phyloP scores from a whole-genome alignment of 2,888 invertebrate genomes.

The Dione juno region DNA sequence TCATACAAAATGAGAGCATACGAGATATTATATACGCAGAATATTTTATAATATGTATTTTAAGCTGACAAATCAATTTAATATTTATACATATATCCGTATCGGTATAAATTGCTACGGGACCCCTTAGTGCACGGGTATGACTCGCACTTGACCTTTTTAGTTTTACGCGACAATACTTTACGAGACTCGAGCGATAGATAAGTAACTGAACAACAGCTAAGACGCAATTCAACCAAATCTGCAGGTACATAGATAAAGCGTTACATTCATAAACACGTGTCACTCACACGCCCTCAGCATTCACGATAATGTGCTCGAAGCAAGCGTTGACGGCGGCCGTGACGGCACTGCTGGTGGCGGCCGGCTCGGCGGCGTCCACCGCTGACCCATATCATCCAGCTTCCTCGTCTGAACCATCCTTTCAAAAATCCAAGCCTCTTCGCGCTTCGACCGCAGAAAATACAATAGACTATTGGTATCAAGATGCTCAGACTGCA shows the following conservation, averaged over 20 bases:
- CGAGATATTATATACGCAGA: no score
- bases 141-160: not conserved
- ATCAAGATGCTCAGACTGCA: conserved; percentile 66
- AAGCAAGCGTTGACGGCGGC: conserved; percentile 4
- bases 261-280: conserved; percentile 4
- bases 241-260: conserved; percentile 9
- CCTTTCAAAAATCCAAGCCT: not conserved
- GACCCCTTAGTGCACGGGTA: no score
- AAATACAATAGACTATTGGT: conserved; percentile 70
- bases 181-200: not conserved
- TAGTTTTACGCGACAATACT: not conserved
- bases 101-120: not conserved
- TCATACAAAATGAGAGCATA: not conserved
- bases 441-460: conserved; percentile 42
- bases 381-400: conserved; percentile 33
- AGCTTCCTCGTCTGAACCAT: not conserved
- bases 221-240: not conserved
- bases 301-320: conserved; percentile 19
- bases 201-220: conserved; percentile 3
- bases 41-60: no score
- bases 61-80: no score
- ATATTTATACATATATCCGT: no score
- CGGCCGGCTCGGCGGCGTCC: conserved; percentile 7
- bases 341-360: not conserved
- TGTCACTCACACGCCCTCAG: not conserved